These are phyloP conservation scores for Campoletis sonorensis DNA, from an alignment of 1,140 invertebrate species.

Conservation along the genomic window DNA sequence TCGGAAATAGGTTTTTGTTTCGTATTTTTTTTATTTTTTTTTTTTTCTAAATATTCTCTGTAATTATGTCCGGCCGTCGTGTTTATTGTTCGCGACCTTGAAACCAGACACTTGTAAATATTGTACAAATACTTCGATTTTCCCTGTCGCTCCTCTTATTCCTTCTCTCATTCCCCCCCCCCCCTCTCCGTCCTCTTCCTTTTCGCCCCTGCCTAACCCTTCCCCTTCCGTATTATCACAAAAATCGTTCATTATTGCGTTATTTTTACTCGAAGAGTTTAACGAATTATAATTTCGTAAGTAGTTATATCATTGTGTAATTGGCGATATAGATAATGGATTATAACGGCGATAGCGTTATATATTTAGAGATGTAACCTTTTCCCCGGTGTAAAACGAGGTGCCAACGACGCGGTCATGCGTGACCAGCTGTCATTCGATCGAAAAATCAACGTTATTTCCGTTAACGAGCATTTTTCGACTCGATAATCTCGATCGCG, in stretches of 20 bases:
- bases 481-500: not conserved
- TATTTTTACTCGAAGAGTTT: conserved; percentile 39
- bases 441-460: not conserved
- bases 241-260: conserved; percentile 38
- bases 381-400: too few relatives aligned
- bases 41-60: conserved; percentile 17
- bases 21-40: not conserved
- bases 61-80: conserved; percentile 25
- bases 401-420: too few relatives aligned
- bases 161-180: not conserved
- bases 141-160: not conserved
- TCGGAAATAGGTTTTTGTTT: conserved; percentile 17
- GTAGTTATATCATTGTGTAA: conserved; percentile 33
- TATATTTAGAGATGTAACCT: not conserved
- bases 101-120: conserved; percentile 33
- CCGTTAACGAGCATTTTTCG: not conserved
- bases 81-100: conserved; percentile 33
- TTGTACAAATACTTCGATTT: conserved; percentile 38
- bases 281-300: conserved; percentile 43
- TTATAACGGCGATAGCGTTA: conserved; percentile 22
- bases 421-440: not conserved
- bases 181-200: not conserved
- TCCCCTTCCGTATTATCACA: conserved; percentile 12
- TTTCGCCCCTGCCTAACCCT: not conserved
- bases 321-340: conserved; percentile 30